Conservation (phyloP, 1,140 invertebrate genomes). For the Hycleus phaleratus region DNA sequence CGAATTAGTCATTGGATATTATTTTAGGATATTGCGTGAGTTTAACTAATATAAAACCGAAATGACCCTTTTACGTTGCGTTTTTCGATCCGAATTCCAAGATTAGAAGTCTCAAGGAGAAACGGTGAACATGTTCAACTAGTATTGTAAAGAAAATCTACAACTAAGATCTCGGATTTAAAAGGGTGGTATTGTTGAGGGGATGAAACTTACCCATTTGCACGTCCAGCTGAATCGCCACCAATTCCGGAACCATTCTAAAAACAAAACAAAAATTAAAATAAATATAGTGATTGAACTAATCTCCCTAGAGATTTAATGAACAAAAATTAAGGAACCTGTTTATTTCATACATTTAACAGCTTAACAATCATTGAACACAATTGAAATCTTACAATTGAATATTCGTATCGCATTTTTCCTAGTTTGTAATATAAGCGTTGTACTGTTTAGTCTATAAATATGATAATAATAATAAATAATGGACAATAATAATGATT, state of each 20-base stretch:
- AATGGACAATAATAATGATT: no score
- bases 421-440: neutral
- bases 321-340: conserved; percentile 1
- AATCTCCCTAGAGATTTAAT: neutral
- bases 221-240: conserved; percentile 62
- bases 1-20: no score
- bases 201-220: conserved; percentile 61
- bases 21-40: no score
- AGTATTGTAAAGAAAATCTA: no score
- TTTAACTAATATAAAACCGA: no score
- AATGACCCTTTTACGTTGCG: no score
- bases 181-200: neutral
- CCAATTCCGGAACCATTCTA: conserved; percentile 72
- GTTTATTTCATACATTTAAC: conserved; percentile 17
- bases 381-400: conserved; percentile 22
- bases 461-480: no score
- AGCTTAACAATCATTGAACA: conserved; percentile 18
- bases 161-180: no score
- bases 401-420: conserved; percentile 9
- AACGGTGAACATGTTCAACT: no score
- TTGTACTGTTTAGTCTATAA: neutral
- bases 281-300: conserved; percentile 35
- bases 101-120: no score
- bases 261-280: conserved; percentile 55
- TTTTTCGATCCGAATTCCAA: no score